These are phyloP conservation scores for Saccostrea cuccullata DNA, from an alignment of 1,140 invertebrate species.

Conservation along the genomic window DNA sequence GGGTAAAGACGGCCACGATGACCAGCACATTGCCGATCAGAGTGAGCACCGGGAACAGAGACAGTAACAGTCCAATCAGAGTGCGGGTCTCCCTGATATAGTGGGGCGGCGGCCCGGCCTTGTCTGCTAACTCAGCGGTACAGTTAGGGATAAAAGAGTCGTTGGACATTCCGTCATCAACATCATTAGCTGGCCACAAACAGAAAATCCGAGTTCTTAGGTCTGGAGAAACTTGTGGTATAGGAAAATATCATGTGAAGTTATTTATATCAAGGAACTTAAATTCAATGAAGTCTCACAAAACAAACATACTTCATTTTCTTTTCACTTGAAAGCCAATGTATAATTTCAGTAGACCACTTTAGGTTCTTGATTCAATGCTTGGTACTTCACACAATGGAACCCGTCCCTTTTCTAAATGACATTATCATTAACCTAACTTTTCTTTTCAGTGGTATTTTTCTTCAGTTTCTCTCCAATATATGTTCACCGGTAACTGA, in stretches of 20 bases:
- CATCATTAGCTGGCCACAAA: conserved; percentile 32
- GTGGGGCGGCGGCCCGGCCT: conserved; percentile 60
- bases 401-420: neutral
- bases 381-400: conserved; percentile 17
- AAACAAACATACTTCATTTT: neutral
- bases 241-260: neutral
- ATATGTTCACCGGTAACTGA: neutral
- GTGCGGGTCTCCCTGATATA: conserved; percentile 47
- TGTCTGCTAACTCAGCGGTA: conserved; percentile 57
- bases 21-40: conserved; percentile 90
- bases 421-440: conserved; percentile 18
- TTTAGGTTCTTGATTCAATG: neutral
- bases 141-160: conserved; percentile 45
- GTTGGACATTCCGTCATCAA: conserved; percentile 29
- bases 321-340: conserved; percentile 1
- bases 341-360: neutral
- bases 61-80: conserved; percentile 62
- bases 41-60: conserved; percentile 69
- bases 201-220: neutral
- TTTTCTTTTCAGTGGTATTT: conserved; percentile 9
- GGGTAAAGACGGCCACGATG: conserved; percentile 90
- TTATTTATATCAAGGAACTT: neutral
- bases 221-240: neutral
- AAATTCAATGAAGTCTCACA: neutral
- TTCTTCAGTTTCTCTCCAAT: conserved; percentile 2